phyloP scores from a whole-genome alignment of 2,113 vertebrate species.

The Myxocyprinus asiaticus region DNA sequence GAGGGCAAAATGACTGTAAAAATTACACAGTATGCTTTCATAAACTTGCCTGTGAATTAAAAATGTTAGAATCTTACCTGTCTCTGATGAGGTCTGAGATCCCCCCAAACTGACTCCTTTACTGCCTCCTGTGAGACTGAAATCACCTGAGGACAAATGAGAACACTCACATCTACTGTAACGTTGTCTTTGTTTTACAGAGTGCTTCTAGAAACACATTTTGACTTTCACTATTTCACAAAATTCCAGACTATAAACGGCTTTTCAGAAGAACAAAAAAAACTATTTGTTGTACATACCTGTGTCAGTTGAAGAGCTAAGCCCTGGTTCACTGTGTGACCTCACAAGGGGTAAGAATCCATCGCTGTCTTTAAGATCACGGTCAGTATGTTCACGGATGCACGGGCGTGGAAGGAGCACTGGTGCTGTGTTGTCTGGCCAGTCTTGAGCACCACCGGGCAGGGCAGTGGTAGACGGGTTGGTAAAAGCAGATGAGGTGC shows the following conservation, averaged over 20 bases:
- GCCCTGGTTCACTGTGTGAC: constrained; percentile 90
- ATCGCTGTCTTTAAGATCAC: constrained; percentile 57
- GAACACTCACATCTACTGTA: constrained; percentile 1
- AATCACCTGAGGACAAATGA: constrained; percentile 72
- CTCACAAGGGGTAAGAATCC: constrained; percentile 68
- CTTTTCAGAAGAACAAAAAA: no score
- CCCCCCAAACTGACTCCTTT: constrained; percentile 80
- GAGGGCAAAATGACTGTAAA: no score
- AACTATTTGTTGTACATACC: constrained; percentile 59
- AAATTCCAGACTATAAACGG: background rate
- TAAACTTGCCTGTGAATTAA: no score
- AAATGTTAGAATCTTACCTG: background rate
- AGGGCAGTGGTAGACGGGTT: constrained; percentile 27
- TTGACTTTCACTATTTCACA: background rate
- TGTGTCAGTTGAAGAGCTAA: constrained; percentile 69
- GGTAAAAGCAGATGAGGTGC: constrained; percentile 42
- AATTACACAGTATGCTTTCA: no score
- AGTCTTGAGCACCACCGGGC: constrained; percentile 30
- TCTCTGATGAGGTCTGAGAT: constrained; percentile 70
- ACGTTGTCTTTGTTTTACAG: background rate
- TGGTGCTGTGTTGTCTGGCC: background rate
- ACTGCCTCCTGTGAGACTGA: constrained; percentile 81
- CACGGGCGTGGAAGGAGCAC: constrained; percentile 56
- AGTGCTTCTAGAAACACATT: background rate
- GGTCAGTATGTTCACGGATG: constrained; percentile 72